Conservation (phyloP, 1,140 invertebrate species). For the Diachasmimorpha longicaudata region DNA sequence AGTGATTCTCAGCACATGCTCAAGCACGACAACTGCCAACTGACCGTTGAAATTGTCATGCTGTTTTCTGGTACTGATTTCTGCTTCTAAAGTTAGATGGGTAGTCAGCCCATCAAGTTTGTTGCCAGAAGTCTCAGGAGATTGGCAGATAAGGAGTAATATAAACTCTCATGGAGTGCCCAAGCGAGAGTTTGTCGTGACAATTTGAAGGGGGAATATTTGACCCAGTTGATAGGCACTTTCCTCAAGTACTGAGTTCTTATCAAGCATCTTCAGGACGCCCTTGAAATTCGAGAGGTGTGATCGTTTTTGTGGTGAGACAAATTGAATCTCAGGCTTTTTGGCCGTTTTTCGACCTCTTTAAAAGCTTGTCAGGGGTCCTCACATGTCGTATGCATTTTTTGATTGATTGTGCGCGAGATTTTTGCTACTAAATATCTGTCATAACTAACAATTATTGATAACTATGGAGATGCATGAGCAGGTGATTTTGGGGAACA, state of each 20-base stretch:
- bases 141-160: background rate
- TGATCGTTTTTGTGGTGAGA: background rate
- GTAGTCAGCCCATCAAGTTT: background rate
- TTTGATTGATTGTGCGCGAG: too few relatives aligned
- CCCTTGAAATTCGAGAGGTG: background rate
- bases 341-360: too few relatives aligned
- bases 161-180: background rate
- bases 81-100: background rate
- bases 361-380: too few relatives aligned
- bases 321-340: background rate
- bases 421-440: too few relatives aligned
- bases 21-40: background rate
- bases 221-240: conserved; percentile 6
- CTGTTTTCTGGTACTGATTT: background rate
- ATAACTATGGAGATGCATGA: too few relatives aligned
- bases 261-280: background rate
- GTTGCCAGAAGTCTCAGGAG: background rate
- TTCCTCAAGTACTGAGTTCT: background rate
- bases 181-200: background rate
- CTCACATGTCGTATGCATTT: too few relatives aligned
- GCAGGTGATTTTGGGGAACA: too few relatives aligned
- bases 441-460: too few relatives aligned
- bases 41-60: background rate
- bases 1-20: background rate
- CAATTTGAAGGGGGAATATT: background rate